Conservation (phyloP, 2,113 vertebrate species). For the Centropristis striata region DNA sequence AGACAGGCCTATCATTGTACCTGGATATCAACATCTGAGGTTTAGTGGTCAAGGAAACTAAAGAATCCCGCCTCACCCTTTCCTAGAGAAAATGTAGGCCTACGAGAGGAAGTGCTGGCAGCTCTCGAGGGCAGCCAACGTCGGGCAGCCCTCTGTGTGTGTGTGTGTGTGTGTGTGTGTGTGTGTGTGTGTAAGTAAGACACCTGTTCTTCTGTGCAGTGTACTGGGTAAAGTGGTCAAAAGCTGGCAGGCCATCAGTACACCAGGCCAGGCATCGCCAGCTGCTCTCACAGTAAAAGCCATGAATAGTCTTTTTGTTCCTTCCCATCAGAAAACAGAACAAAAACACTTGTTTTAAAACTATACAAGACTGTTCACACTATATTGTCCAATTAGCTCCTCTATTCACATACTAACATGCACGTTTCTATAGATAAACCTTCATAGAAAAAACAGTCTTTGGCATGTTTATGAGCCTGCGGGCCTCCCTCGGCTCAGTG, state of each 20-base stretch:
- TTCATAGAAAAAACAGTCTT: slow-evolving; percentile 23
- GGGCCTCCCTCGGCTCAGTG: slow-evolving; percentile 46
- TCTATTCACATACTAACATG: slow-evolving; percentile 10
- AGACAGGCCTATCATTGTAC: slow-evolving; percentile 75
- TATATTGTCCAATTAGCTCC: background rate
- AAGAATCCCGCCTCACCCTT: slow-evolving; percentile 73
- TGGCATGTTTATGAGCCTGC: slow-evolving; percentile 59
- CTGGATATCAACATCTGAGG: slow-evolving; percentile 67
- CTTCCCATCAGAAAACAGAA: slow-evolving; percentile 35
- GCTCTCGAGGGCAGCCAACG: slow-evolving; percentile 5
- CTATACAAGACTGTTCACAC: background rate
- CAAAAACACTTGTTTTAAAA: slow-evolving; percentile 46
- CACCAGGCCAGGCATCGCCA: slow-evolving; percentile 64
- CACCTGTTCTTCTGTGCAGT: slow-evolving; percentile 79
- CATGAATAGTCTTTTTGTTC: slow-evolving; percentile 75
- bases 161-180: slow-evolving; percentile 16
- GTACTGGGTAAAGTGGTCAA: slow-evolving; percentile 60
- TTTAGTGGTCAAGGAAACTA: slow-evolving; percentile 59
- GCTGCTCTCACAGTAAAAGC: slow-evolving; percentile 70
- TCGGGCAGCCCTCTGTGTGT: slow-evolving; percentile 15
- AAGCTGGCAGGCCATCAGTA: slow-evolving; percentile 73
- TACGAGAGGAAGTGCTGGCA: slow-evolving; percentile 60
- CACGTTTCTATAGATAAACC: slow-evolving; percentile 12
- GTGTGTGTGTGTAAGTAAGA: slow-evolving; percentile 14
- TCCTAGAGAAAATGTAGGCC: slow-evolving; percentile 61